A percentile compares a stretch with the other conserved stretches of the same genome.
phyloP scores from a whole-genome alignment of 2,888 invertebrate genomes.

The Tenthredo mesomela region DNA sequence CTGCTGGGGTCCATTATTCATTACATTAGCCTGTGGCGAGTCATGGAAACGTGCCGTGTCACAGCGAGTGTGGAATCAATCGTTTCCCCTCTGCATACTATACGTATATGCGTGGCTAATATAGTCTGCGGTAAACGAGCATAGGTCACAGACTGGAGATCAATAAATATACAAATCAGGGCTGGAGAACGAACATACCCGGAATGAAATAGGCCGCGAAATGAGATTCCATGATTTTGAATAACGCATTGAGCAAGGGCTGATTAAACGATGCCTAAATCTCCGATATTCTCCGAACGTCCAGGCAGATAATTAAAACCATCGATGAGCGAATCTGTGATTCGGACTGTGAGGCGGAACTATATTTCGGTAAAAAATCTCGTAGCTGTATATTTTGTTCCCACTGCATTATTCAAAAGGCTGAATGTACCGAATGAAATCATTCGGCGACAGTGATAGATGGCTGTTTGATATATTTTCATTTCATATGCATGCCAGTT shows the following conservation, averaged over 20 bases:
- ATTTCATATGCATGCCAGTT: slow-evolving; percentile 41
- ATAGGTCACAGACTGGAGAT: neutral
- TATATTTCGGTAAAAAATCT: slow-evolving; percentile 40
- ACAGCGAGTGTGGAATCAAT: slow-evolving; percentile 66
- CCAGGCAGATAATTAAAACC: neutral
- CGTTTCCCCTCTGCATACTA: slow-evolving; percentile 55
- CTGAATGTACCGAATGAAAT: slow-evolving; percentile 45
- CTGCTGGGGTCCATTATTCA: slow-evolving; percentile 62
- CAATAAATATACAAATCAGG: slow-evolving; percentile 19
- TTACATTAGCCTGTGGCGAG: slow-evolving; percentile 62
- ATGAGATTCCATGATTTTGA: neutral
- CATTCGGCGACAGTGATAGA: slow-evolving; percentile 45
- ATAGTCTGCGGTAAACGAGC: slow-evolving; percentile 26
- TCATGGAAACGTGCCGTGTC: slow-evolving; percentile 61
- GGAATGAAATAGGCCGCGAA: neutral
- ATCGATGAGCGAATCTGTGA: neutral
- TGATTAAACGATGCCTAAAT: slow-evolving; percentile 8
- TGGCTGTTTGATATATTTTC: slow-evolving; percentile 40
- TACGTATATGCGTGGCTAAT: neutral
- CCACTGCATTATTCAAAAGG: slow-evolving; percentile 49
- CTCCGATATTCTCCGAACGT: neutral
- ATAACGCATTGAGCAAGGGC: neutral
- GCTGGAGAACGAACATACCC: neutral
- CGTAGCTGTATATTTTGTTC: slow-evolving; percentile 36
- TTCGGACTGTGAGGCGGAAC: neutral